Percentiles rank a stretch among this genome's conserved stretches.
Conservation (phyloP, 2,888 invertebrate genomes). For the Dexiosoma caninum region DNA sequence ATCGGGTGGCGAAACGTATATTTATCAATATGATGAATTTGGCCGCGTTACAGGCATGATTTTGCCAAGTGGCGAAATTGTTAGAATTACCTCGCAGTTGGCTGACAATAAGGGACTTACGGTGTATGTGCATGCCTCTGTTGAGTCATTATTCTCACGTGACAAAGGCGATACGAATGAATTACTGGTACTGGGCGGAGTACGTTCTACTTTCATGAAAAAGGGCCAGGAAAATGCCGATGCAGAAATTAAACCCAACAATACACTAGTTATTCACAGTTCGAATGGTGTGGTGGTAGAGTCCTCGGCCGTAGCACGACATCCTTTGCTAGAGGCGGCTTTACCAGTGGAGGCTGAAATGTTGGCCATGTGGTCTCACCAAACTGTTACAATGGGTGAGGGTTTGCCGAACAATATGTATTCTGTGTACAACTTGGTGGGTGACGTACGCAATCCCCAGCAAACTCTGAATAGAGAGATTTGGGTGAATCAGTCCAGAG, state of each 20-base stretch:
- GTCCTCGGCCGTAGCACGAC: constrained; percentile 88
- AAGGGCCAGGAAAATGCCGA: constrained; percentile 85
- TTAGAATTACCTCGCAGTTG: constrained; percentile 87
- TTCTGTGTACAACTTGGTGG: constrained; percentile 88
- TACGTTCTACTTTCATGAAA: constrained; percentile 84
- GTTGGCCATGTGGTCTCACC: constrained; percentile 93
- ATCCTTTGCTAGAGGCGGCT: constrained; percentile 89
- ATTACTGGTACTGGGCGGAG: constrained; percentile 82
- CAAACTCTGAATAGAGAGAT: constrained; percentile 90
- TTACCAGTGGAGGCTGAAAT: constrained; percentile 93
- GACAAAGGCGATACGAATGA: constrained; percentile 80
- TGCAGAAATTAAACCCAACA: constrained; percentile 87
- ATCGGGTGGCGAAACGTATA: constrained; percentile 90
- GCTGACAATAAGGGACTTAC: constrained; percentile 87
- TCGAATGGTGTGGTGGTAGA: constrained; percentile 86
- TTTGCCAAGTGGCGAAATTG: constrained; percentile 93
- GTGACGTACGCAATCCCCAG: constrained; percentile 90
- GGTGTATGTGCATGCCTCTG: constrained; percentile 83
- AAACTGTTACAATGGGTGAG: constrained; percentile 87
- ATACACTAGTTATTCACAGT: constrained; percentile 86
- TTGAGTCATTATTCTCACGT: constrained; percentile 80
- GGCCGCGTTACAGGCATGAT: constrained; percentile 92
- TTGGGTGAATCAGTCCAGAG: constrained; percentile 93
- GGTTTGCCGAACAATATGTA: constrained; percentile 87
- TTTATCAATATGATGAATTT: constrained; percentile 93